A percentile compares a stretch with the other conserved stretches of the same genome.
Conservation (phyloP, 1,140 invertebrate species). For the Galleria mellonella region DNA sequence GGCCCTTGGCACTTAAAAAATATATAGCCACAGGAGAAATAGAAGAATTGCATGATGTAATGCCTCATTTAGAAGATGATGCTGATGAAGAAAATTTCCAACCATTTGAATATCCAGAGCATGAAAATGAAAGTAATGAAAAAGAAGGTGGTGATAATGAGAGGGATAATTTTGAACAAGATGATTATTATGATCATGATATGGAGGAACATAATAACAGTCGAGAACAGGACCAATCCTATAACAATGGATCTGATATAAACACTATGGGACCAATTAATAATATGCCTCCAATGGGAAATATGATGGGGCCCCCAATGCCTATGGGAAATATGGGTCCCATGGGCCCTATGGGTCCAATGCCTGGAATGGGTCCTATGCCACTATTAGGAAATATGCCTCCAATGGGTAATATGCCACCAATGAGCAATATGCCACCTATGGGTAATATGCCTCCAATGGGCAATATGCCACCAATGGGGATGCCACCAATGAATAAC, state of each 20-base stretch:
- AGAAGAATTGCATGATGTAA: slow-evolving; percentile 84
- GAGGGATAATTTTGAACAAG: slow-evolving; percentile 34
- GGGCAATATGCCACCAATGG: slow-evolving; percentile 31
- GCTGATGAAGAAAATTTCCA: slow-evolving; percentile 72
- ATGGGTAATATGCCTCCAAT: slow-evolving; percentile 38
- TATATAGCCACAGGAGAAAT: slow-evolving; percentile 85
- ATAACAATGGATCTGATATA: slow-evolving; percentile 43
- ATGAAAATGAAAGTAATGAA: slow-evolving; percentile 35
- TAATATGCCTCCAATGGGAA: slow-evolving; percentile 44
- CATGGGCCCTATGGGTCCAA: slow-evolving; percentile 36
- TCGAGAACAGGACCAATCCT: slow-evolving; percentile 38
- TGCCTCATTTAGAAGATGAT: slow-evolving; percentile 77
- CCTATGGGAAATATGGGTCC: slow-evolving; percentile 39
- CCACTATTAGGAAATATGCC: slow-evolving; percentile 33
- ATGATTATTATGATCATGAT: slow-evolving; percentile 45
- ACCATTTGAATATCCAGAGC: slow-evolving; percentile 62
- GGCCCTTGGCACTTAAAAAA: slow-evolving; percentile 83
- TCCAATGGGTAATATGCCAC: slow-evolving; percentile 18
- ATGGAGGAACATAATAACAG: slow-evolving; percentile 34
- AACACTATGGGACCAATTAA: slow-evolving; percentile 34
- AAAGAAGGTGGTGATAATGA: slow-evolving; percentile 29
- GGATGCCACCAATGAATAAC: slow-evolving; percentile 35
- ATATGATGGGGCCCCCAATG: slow-evolving; percentile 39
- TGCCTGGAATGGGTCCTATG: slow-evolving; percentile 40
- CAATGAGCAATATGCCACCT: slow-evolving; percentile 34